Base-by-base conservation (phyloP, 2,797 vertebrate genomes). In the Lithobates pipiens region DNA sequence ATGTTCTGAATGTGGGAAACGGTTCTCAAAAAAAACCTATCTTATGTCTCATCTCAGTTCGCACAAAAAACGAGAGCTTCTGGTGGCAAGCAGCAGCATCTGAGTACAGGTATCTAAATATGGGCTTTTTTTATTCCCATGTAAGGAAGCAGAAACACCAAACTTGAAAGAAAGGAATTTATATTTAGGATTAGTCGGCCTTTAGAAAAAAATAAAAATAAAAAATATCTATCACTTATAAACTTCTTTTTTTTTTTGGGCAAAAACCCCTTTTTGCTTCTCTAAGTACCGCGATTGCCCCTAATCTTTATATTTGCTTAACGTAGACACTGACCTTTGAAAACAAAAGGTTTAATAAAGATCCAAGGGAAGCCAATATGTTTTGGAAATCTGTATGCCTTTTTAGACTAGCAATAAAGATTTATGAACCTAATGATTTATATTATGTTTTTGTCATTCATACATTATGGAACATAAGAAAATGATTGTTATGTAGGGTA, bases 1-100 rank as follows among this genome's bases (percentile, higher is more conserved):
- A 67, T 67, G 65, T 29, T 29, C n/a, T 67, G 65, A 67, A 67
- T 67, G n/a, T 67, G 65, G 65, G 9, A 67, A 67, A 67, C 27
- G n/a, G 25, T 67, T 67, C 65, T 67, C 65, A 3, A 25, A 67
- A 9, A 67, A 67, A 29, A 15, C 65, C 10, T 29, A 25, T 9
- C 65, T 67, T 67, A 27, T 67, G 54, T n/a, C 54, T 61, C 54
- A 61, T 61, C 54, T 61, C 8, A 7, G 21, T 23, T 61, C 54
- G 2, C 54, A 61, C 54, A 61, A 61, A 5, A 23, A 61, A 23
- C 54, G 23, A 2, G 18, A 61, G 21, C 18, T 61, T 61, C 10
- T 23, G 21, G 21, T 23, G 54, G 1, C 50, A 5, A 15, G 10
- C 23, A 23, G 54, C 23, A 6, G 54, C 5, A 61, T 0, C 7